phyloP scores from a whole-genome alignment of 2,888 invertebrate genomes.

The Coleophora flavipennella region DNA sequence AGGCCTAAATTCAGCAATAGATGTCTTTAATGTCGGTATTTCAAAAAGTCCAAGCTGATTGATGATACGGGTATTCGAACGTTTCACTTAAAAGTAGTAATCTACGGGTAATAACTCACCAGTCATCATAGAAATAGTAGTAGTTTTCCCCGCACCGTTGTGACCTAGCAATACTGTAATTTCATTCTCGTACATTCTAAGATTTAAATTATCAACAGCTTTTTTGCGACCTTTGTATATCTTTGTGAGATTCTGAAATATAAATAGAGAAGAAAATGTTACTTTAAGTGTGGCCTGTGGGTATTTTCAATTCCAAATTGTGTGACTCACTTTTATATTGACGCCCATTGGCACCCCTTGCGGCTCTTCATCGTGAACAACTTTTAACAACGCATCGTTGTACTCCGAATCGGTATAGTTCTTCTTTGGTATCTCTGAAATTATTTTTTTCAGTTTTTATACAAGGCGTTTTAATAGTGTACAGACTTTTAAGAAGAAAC shows the following conservation, averaged over 20 bases:
- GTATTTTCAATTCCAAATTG: no score
- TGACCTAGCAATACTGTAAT: slow-evolving; percentile 81
- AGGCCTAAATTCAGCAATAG: no score
- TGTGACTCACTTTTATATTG: slow-evolving; percentile 45
- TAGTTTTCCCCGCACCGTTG: slow-evolving; percentile 95
- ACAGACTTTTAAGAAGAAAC: no score
- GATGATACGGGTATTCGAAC: no score
- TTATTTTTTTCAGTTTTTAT: no score
- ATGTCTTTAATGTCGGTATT: no score
- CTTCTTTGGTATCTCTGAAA: slow-evolving; percentile 36
- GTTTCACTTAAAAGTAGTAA: no score
- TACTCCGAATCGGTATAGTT: slow-evolving; percentile 46
- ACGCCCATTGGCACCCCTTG: slow-evolving; percentile 57
- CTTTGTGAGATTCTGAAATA: slow-evolving; percentile 76
- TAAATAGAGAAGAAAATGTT: no score
- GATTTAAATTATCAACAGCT: slow-evolving; percentile 79
- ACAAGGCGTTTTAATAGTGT: no score
- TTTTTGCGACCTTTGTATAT: slow-evolving; percentile 70
- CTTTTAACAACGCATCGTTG: slow-evolving; percentile 50
- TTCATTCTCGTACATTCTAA: slow-evolving; percentile 91
- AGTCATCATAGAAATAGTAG: slow-evolving; percentile 94
- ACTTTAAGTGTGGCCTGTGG: no score
- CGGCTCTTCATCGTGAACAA: slow-evolving; percentile 61
- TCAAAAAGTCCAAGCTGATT: no score
- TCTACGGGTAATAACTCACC: slow-evolving; percentile 48